These are phyloP conservation scores for Azemiops feae DNA, from an alignment of 2,113 vertebrate species.

Conservation along the genomic window DNA sequence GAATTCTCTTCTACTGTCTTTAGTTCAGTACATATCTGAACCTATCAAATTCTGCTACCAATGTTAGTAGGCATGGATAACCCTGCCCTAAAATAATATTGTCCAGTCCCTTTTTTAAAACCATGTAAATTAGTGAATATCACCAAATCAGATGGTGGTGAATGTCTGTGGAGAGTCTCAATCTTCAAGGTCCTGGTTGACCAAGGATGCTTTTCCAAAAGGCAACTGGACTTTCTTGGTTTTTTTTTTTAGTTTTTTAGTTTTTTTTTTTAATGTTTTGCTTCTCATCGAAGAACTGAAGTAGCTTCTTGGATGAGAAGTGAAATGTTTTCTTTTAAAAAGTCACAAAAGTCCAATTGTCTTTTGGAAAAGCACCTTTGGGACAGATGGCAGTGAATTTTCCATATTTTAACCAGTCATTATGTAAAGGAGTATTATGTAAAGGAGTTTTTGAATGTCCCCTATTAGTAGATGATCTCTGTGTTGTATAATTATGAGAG, in stretches of 20 bases:
- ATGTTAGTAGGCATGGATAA: background rate
- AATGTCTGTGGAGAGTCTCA: background rate
- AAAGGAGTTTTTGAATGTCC: background rate
- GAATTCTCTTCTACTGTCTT: background rate
- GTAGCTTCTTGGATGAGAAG: background rate
- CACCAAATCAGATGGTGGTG: background rate
- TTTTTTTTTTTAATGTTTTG: background rate
- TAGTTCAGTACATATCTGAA: background rate
- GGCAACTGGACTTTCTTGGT: background rate
- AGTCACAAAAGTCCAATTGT: background rate
- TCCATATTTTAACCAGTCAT: background rate
- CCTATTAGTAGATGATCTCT: background rate
- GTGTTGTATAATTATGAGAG: background rate
- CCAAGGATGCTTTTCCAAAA: background rate
- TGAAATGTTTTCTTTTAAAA: background rate
- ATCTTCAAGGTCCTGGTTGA: background rate
- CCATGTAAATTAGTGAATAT: background rate
- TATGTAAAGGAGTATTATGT: background rate
- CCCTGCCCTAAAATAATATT: background rate
- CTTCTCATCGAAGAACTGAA: background rate
- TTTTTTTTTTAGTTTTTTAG: no score
- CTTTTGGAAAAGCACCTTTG: background rate
- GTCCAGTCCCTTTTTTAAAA: background rate
- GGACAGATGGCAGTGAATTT: background rate
- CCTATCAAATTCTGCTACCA: background rate